Conservation (phyloP, 2,797 vertebrate species). For the Gymnoscopelus microlampas region DNA sequence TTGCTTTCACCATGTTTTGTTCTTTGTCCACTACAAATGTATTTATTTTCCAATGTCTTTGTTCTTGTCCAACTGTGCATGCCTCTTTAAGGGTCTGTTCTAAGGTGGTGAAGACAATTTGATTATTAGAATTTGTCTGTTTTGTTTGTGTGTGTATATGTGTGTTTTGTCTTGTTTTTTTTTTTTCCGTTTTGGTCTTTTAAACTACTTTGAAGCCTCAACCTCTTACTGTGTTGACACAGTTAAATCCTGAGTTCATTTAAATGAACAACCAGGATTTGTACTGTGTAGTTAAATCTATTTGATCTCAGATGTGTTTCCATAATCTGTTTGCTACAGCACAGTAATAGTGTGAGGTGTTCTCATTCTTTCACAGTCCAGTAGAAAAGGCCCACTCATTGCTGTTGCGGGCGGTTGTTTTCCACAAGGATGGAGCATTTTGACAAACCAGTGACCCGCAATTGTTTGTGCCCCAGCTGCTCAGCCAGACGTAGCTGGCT, state of each 20-base stretch:
- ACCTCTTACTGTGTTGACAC: conserved; percentile 61
- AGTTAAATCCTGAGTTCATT: conserved; percentile 7
- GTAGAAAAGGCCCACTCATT: conserved; percentile 47
- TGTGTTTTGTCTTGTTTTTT: conserved; percentile 27
- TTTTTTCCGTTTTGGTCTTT: conserved; percentile 21
- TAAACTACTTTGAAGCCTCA: conserved; percentile 45
- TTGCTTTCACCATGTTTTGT: conserved; percentile 72
- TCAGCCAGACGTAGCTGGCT: conserved; percentile 49
- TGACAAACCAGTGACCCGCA: conserved; percentile 56
- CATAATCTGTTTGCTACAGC: conserved; percentile 39
- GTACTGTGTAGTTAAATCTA: too few relatives aligned
- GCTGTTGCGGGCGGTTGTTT: conserved; percentile 37
- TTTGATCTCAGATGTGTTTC: too few relatives aligned
- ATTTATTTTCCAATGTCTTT: conserved; percentile 69
- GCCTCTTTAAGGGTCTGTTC: conserved; percentile 68
- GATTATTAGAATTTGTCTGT: too few relatives aligned
- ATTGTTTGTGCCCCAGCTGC: conserved; percentile 48
- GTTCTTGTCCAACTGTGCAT: conserved; percentile 70
- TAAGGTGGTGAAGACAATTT: conserved; percentile 62
- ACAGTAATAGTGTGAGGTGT: conserved; percentile 64
- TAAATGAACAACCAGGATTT: too few relatives aligned
- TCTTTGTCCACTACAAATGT: conserved; percentile 42
- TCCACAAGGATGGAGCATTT: conserved; percentile 34
- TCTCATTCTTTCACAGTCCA: conserved; percentile 52
- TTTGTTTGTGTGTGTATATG: too few relatives aligned